Evolutionary conservation across 2,113 vertebrate genomes (phyloP).

Genomic region (Piaya cayana): DNA sequence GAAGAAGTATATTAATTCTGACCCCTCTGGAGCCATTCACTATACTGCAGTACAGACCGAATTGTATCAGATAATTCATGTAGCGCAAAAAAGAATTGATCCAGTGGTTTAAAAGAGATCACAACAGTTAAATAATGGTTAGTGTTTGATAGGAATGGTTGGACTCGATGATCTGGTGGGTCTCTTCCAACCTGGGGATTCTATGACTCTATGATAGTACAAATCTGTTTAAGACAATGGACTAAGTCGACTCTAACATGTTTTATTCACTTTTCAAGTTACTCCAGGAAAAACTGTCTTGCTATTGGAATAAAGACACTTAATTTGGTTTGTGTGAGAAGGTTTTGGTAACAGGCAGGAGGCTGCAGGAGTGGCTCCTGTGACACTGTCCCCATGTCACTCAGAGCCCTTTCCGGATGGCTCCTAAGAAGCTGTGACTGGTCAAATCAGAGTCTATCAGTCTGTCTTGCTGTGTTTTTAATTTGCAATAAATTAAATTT

Average conservation of each 20-base stretch:
- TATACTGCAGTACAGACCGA: not conserved
- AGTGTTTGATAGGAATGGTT: no score
- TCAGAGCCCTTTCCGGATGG: not conserved
- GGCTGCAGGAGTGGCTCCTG: accelerated
- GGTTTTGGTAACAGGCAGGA: not conserved
- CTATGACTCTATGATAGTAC: no score
- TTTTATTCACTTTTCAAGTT: not conserved
- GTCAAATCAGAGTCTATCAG: not conserved
- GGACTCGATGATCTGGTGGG: no score
- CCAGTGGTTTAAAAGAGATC: not conserved
- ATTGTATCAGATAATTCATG: not conserved
- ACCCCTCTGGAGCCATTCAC: not conserved
- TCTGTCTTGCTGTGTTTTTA: not conserved
- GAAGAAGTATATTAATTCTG: not conserved
- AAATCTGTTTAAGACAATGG: no score
- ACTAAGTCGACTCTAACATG: no score
- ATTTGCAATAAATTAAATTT: not conserved
- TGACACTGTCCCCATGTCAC: not conserved
- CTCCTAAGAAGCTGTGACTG: accelerated
- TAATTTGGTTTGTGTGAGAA: not conserved
- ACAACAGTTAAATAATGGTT: no score
- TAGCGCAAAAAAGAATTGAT: not conserved
- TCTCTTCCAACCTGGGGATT: no score
- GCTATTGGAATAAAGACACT: not conserved
- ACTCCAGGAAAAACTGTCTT: not conserved